Percentiles rank a stretch among this genome's conserved stretches.
phyloP scores from a whole-genome alignment of 2,888 invertebrate genomes.

The Acanthopleura granulata region DNA sequence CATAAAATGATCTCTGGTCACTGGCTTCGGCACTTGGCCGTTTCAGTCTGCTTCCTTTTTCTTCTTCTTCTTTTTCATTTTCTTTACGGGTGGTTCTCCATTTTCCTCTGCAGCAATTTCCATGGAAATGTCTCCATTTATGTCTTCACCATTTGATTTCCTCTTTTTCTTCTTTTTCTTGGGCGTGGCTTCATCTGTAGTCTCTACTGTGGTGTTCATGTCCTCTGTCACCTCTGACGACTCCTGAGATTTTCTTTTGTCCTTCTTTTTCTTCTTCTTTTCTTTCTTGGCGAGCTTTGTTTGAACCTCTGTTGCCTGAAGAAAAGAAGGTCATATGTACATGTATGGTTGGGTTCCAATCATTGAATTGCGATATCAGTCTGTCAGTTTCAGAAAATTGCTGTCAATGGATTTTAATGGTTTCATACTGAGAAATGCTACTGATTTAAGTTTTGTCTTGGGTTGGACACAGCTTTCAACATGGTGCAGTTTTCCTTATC shows the following conservation, averaged over 20 bases:
- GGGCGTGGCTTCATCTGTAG: conserved; percentile 31
- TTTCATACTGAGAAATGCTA: too few species aligned
- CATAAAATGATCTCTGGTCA: too few species aligned
- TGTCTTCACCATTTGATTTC: conserved; percentile 31
- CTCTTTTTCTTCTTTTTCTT: conserved; percentile 48
- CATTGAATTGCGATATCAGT: too few species aligned
- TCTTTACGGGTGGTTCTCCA: conserved; percentile 42
- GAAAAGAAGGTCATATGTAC: conserved; percentile 18
- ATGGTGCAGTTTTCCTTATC: too few species aligned
- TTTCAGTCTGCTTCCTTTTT: conserved; percentile 30
- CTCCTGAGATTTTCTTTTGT: conserved; percentile 32
- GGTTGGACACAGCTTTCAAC: too few species aligned
- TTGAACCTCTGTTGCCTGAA: conserved; percentile 51
- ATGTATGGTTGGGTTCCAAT: too few species aligned
- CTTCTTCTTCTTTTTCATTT: conserved; percentile 55
- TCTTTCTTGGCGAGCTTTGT: conserved; percentile 55
- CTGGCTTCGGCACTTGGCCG: too few species aligned
- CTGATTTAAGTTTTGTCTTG: too few species aligned
- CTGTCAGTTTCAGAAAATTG: too few species aligned
- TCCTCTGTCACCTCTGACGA: neutral
- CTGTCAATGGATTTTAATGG: too few species aligned
- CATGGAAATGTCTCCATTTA: conserved; percentile 28
- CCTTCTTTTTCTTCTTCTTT: conserved; percentile 59
- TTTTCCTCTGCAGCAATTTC: conserved; percentile 29
- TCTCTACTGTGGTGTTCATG: conserved; percentile 1